Base-by-base conservation (phyloP, 2,888 invertebrate genomes). In the Portevinia maculata region DNA sequence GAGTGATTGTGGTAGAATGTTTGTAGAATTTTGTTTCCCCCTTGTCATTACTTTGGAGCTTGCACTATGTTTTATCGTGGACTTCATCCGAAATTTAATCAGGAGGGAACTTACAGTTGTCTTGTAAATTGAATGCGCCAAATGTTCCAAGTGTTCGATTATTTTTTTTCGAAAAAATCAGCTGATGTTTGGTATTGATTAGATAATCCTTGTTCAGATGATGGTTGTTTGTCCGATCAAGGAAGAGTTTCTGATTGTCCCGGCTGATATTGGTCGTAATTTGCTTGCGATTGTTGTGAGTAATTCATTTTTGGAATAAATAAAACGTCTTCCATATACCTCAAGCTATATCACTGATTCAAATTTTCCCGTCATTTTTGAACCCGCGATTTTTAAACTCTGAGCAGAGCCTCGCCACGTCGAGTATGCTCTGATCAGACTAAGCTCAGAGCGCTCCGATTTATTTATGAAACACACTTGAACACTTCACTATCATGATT, bases 121-220 rank as follows among this genome's bases (percentile, higher is more conserved):
- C n/a, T n/a, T n/a, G n/a, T n/a, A n/a, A n/a, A n/a, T n/a, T n/a
- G n/a, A n/a, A n/a, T n/a, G n/a, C 85, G 88, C 84, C 24, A 84
- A 79, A 8, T 84, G 78, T 78, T 95, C 94, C 46, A 95, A 90
- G 87, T 90, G 87, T n/a, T 90, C 85, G 57, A 96, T 92, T 1
- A 95, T n/a, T 85, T 83, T 91, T 91, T 88, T 95, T 96, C 9
- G 96, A 89, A 89, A 95, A 96, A 30, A 92, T 90, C 87, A 91
- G 92, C 84, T 93, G 92, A 88, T 95, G 96, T 37, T 92, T 91
- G 44, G 89, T 87, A 85, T 93, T 94, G 4, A 95, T 86, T 1
- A 96, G 95, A 89, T 92, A 93, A 78, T 92, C 91, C 86, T 91
- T 88, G 74, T 94, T 89, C 37, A 93, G 86, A 6, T 90, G 84